Conservation (phyloP, 2,888 invertebrate genomes). For the Tyria jacobaeae region DNA sequence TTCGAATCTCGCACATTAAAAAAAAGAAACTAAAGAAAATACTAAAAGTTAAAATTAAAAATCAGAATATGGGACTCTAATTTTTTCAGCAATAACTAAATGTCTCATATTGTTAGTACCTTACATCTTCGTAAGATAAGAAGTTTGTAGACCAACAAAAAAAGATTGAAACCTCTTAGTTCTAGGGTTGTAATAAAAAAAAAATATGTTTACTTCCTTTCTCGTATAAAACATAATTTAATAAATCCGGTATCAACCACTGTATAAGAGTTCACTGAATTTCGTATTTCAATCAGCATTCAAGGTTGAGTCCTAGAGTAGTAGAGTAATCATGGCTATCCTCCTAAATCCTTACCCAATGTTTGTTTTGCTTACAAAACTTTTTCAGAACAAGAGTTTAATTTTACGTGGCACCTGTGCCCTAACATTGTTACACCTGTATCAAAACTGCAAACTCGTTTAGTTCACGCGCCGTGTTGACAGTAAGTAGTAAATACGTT, state of each 20-base stretch:
- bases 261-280: constrained; percentile 17
- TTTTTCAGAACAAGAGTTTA: constrained; percentile 50
- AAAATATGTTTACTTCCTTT: too few relatives aligned
- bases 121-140: too few relatives aligned
- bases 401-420: constrained; percentile 53
- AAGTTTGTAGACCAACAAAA: too few relatives aligned
- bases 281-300: constrained; percentile 36
- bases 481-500: constrained; percentile 35
- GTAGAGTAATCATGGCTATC: constrained; percentile 44
- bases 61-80: too few relatives aligned
- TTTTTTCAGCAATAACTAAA: too few relatives aligned
- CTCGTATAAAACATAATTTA: constrained; percentile 15
- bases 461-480: constrained; percentile 36
- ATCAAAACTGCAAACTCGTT: constrained; percentile 47
- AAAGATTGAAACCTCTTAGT: too few relatives aligned
- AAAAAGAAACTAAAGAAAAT: too few relatives aligned
- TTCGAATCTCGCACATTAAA: too few relatives aligned
- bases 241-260: constrained; percentile 39
- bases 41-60: too few relatives aligned
- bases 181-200: too few relatives aligned
- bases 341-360: constrained; percentile 44
- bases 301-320: constrained; percentile 34
- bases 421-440: constrained; percentile 45
- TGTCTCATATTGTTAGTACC: too few relatives aligned
- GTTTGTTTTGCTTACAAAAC: constrained; percentile 53